Percentiles rank a stretch among this genome's conserved stretches.
phyloP scores from a whole-genome alignment of 2,888 invertebrate species.

The Rapana venosa region DNA sequence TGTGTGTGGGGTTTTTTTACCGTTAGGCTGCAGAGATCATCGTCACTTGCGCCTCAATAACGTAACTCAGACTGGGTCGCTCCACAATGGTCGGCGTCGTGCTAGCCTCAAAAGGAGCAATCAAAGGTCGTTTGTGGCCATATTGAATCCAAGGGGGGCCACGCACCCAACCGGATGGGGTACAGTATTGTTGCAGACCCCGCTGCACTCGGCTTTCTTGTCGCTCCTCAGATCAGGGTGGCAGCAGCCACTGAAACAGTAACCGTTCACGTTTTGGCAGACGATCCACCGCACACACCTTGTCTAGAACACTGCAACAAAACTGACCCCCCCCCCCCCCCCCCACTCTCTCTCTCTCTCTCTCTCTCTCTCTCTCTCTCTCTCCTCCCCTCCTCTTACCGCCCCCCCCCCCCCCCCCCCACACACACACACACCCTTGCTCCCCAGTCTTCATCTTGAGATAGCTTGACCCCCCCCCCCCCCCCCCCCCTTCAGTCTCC shows the following conservation, averaged over 20 bases:
- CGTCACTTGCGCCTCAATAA: slow-evolving; percentile 14
- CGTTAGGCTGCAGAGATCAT: not conserved
- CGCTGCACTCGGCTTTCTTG: not conserved
- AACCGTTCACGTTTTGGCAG: not conserved
- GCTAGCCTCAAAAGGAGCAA: not conserved
- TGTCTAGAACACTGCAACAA: no score
- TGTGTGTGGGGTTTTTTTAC: not conserved
- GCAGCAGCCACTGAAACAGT: not conserved
- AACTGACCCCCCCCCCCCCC: not conserved
- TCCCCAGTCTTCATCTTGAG: not conserved
- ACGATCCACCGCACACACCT: not conserved
- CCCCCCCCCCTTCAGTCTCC: not conserved
- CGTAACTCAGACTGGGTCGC: not conserved
- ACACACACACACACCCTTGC: not conserved
- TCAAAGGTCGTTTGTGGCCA: slow-evolving; percentile 4
- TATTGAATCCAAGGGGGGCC: slow-evolving; percentile 5
- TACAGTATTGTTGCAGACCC: not conserved
- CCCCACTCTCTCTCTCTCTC: not conserved
- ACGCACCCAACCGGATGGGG: not conserved
- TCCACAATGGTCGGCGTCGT: not conserved
- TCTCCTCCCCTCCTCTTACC: not conserved
- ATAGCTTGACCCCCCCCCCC: not conserved
- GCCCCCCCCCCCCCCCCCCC: not conserved
- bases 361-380: slow-evolving; percentile 36
- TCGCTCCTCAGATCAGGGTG: not conserved